Conservation (phyloP, 1,140 invertebrate species). For the Heliconius hewitsoni region DNA sequence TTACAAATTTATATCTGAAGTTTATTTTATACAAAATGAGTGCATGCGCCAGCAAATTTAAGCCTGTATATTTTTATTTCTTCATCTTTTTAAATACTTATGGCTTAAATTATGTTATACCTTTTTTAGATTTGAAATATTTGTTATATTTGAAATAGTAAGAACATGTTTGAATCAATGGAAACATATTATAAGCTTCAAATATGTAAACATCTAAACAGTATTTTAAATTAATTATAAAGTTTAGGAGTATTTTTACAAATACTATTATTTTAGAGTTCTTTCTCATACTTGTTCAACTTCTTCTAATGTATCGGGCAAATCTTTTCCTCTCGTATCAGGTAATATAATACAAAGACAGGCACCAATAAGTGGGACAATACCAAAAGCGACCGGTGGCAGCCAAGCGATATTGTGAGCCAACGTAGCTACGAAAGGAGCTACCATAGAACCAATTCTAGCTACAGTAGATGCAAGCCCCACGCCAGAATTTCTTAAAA, state of each 20-base stretch:
- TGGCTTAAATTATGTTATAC: too few relatives aligned
- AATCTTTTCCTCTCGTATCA: slow-evolving; percentile 77
- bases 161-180: too few relatives aligned
- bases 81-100: too few relatives aligned
- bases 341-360: slow-evolving; percentile 85
- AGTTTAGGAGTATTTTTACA: background rate
- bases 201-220: background rate
- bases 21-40: too few relatives aligned
- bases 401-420: slow-evolving; percentile 74
- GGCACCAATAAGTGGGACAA: slow-evolving; percentile 84
- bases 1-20: too few relatives aligned
- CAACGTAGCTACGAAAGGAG: slow-evolving; percentile 80
- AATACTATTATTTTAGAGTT: background rate
- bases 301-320: slow-evolving; percentile 76
- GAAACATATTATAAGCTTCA: background rate
- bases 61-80: too few relatives aligned
- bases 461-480: slow-evolving; percentile 82
- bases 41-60: too few relatives aligned
- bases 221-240: background rate
- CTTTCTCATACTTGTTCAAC: slow-evolving; percentile 59
- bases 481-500: slow-evolving; percentile 82
- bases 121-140: too few relatives aligned
- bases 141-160: too few relatives aligned
- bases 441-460: slow-evolving; percentile 81
- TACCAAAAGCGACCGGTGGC: slow-evolving; percentile 86